phyloP scores from a whole-genome alignment of 1,140 invertebrate species.

The Hypothenemus hampei region DNA sequence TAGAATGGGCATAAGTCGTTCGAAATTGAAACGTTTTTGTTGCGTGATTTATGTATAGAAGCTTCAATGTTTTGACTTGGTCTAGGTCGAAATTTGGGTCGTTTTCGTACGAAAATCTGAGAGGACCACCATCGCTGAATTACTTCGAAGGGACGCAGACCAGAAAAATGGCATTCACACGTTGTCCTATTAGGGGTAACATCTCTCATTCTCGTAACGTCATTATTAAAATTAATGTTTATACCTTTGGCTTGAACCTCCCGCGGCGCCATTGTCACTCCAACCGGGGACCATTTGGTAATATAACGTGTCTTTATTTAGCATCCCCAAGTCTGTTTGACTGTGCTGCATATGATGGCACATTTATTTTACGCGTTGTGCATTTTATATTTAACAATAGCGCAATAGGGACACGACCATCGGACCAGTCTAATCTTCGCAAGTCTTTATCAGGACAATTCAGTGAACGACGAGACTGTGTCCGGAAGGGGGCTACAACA shows the following conservation, averaged over 20 bases:
- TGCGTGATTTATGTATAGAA: too few species aligned
- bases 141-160: slow-evolving; percentile 6
- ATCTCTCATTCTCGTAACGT: slow-evolving; percentile 14
- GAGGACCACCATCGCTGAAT: slow-evolving; percentile 19
- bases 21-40: too few species aligned
- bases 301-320: slow-evolving; percentile 15
- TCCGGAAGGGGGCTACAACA: too few species aligned
- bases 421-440: not conserved
- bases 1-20: not conserved
- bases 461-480: too few species aligned
- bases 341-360: slow-evolving; percentile 12
- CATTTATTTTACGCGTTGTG: slow-evolving; percentile 16
- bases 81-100: too few species aligned
- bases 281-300: slow-evolving; percentile 16
- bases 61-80: slow-evolving; percentile 1
- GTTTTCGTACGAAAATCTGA: too few species aligned
- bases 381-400: slow-evolving; percentile 16
- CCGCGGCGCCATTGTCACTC: slow-evolving; percentile 14
- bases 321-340: slow-evolving; percentile 13
- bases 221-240: slow-evolving; percentile 25
- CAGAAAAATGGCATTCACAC: slow-evolving; percentile 23
- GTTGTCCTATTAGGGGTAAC: slow-evolving; percentile 25
- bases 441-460: too few species aligned
- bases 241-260: slow-evolving; percentile 12
- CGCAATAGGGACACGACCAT: not conserved